Percentiles rank a stretch among this genome's conserved stretches.
Conservation (phyloP, 2,113 vertebrate species). For the Sebastes fasciatus region DNA sequence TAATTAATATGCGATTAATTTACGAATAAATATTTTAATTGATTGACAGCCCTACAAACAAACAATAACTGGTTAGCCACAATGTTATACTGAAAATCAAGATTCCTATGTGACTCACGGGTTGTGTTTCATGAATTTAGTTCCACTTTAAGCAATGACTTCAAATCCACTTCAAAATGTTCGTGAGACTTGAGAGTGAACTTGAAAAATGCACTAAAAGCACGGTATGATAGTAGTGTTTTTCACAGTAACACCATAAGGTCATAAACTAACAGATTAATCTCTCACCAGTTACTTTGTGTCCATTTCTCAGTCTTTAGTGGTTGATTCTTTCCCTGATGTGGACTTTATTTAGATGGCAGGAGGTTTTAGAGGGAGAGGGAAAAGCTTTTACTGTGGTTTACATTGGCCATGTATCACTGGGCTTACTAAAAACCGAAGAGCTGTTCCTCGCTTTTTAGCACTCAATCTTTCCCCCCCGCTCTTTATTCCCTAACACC, state of each 20-base stretch:
- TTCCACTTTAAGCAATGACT: constrained; percentile 29
- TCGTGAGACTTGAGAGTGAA: constrained; percentile 2
- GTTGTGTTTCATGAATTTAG: neutral
- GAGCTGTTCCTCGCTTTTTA: constrained; percentile 63
- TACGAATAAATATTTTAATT: no score
- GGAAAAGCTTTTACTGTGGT: constrained; percentile 81
- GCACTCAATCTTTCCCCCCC: constrained; percentile 48
- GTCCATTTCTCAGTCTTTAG: constrained; percentile 49
- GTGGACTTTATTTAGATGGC: constrained; percentile 79
- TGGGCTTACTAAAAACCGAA: constrained; percentile 67
- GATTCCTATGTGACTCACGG: neutral
- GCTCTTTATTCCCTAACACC: constrained; percentile 74
- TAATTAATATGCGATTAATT: no score
- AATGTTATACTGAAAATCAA: neutral
- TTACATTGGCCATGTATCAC: constrained; percentile 77
- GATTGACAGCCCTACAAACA: no score
- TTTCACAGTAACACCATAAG: constrained; percentile 15
- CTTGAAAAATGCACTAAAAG: neutral
- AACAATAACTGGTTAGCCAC: neutral
- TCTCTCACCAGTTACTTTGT: constrained; percentile 55
- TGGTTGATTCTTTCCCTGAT: constrained; percentile 54
- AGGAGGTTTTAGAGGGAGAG: constrained; percentile 64
- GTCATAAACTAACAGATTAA: constrained; percentile 37
- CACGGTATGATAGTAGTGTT: neutral
- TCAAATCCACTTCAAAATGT: constrained; percentile 32